phyloP scores from a whole-genome alignment of 2,113 vertebrate genomes.

The Odocoileus hemionus region DNA sequence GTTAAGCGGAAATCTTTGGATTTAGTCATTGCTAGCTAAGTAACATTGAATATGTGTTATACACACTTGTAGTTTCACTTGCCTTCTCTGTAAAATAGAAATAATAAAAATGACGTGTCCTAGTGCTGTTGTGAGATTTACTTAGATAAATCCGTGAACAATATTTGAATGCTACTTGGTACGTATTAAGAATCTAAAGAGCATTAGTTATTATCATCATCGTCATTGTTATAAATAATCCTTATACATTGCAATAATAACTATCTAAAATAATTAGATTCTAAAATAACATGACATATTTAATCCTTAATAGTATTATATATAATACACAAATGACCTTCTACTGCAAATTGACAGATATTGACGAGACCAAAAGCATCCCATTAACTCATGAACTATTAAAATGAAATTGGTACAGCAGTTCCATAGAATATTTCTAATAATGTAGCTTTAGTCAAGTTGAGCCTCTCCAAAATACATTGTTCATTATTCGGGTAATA shows the following conservation, averaged over 20 bases:
- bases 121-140: neutral
- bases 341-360: neutral
- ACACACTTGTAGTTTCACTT: neutral
- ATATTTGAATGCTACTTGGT: neutral
- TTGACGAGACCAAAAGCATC: neutral
- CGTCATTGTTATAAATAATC: neutral
- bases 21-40: neutral
- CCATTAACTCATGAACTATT: neutral
- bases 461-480: neutral
- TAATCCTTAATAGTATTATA: neutral
- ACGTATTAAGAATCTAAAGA: neutral
- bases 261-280: slow-evolving; percentile 20
- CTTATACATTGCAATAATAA: neutral
- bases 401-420: neutral
- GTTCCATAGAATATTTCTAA: neutral
- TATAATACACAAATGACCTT: neutral
- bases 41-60: neutral
- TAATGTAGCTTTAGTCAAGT: neutral
- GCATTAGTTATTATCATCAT: neutral
- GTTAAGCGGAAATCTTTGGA: neutral
- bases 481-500: neutral
- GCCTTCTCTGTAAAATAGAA: slow-evolving; percentile 9
- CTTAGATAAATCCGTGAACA: neutral
- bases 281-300: neutral
- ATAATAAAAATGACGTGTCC: neutral